Base-by-base conservation (phyloP, 2,888 invertebrate genomes). In the Ecliptopera silaceata region DNA sequence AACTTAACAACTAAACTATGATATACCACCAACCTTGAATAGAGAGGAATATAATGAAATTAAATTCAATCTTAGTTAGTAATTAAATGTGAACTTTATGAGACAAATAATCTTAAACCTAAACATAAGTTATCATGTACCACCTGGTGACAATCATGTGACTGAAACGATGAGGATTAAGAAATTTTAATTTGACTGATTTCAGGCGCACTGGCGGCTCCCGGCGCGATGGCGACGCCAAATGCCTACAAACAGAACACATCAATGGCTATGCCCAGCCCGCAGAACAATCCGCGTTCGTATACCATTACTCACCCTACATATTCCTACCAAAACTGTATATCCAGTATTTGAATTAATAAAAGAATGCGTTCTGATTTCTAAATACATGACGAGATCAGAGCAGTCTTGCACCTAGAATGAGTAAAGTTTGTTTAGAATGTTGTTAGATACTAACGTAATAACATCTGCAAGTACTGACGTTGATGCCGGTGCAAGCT, bases 241-340 rank as follows among this genome's bases (percentile, higher is more conserved):
- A 93, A 93, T 70, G 96, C 95, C 83, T 97, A 96, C 82, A 97
- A 97, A 85, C 96, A 96, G 92, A 90, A 86, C 68, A 94, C 96
- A 71, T 95, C 96, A 53, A 93, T 95, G 84, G 93, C 95, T 70
- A 94, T 95, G 85, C 93, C 95, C 65, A 93, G 93, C 72, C 93
- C 94, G 39, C 94, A 94, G 71, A 92, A 92, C 77, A 91, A 95
- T 75, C 95, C 94, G 89, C 95, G 95, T 95, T 93, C 94, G 95
- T 93, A 87, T 86, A 80, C 69, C 71, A 73, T 67, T 66, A 74
- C 68, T 50, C 44, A 34, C 13, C 11, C 1, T 20, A 50, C 8
- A 34, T 41, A 48, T 18, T 17, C n/a, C 41, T 32, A 12, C 15
- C 36, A 10, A 10, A 48, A 20, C 15, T 52, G 13, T 22, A 56